Conservation (phyloP, 2,797 vertebrate genomes). For the Siniperca undulata region DNA sequence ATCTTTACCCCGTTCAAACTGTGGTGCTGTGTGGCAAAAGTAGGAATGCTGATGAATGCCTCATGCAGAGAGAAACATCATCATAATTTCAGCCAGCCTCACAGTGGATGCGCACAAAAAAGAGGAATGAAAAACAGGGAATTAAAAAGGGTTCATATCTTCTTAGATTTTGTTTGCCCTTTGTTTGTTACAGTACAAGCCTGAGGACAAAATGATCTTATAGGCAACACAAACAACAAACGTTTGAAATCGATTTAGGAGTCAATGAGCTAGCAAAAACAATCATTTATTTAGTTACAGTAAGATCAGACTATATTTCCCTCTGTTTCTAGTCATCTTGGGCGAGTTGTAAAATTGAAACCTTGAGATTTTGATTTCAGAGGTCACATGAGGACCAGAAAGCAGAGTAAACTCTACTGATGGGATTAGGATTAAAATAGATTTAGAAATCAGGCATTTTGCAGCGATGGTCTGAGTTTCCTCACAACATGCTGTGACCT, state of each 20-base stretch:
- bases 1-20: neutral
- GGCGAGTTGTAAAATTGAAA: constrained; percentile 21
- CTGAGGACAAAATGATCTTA: neutral
- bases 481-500: constrained; percentile 16
- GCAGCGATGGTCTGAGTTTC: constrained; percentile 27
- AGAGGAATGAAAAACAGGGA: constrained; percentile 3
- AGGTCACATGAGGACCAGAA: constrained; percentile 40
- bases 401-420: constrained; percentile 61
- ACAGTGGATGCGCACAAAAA: constrained; percentile 15
- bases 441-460: constrained; percentile 58
- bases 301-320: neutral
- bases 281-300: neutral
- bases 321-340: constrained; percentile 2
- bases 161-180: constrained; percentile 25
- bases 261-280: neutral
- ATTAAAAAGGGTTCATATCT: constrained; percentile 36
- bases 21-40: neutral
- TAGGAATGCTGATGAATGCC: neutral
- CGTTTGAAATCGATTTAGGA: neutral
- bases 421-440: constrained; percentile 68
- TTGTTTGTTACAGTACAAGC: constrained; percentile 9
- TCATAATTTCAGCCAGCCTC: neutral
- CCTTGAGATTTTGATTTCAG: constrained; percentile 56
- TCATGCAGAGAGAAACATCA: constrained; percentile 1
- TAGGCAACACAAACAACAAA: neutral